phyloP scores from a whole-genome alignment of 2,797 vertebrate genomes.

The Rachycentron canadum region DNA sequence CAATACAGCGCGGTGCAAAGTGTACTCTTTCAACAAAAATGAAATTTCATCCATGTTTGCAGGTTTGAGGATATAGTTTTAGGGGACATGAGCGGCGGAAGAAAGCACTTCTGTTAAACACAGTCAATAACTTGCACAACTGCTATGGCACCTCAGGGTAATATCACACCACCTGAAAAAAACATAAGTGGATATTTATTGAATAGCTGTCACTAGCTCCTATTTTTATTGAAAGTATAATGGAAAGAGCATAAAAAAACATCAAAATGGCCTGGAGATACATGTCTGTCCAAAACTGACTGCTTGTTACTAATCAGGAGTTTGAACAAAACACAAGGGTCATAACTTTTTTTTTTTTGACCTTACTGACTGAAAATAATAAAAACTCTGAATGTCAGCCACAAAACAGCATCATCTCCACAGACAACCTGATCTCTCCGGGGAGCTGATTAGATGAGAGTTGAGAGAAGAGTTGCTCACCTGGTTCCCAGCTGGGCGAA shows the following conservation, averaged over 20 bases:
- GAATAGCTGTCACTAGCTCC: conserved; percentile 70
- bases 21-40: conserved; percentile 79
- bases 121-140: conserved; percentile 79
- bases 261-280: conserved; percentile 53
- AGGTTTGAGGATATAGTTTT: conserved; percentile 67
- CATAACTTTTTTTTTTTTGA: conserved; percentile 18
- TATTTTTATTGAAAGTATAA: conserved; percentile 65
- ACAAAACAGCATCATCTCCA: conserved; percentile 45
- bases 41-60: conserved; percentile 78
- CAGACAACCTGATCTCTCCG: conserved; percentile 53
- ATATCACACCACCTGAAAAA: conserved; percentile 77
- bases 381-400: conserved; percentile 54
- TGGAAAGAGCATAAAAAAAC: conserved; percentile 55
- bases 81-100: conserved; percentile 61
- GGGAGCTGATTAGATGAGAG: conserved; percentile 77
- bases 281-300: conserved; percentile 15
- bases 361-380: conserved; percentile 41
- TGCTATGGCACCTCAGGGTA: conserved; percentile 74
- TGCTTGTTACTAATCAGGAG: conserved; percentile 23
- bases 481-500: conserved; percentile 62
- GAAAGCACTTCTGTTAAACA: conserved; percentile 75
- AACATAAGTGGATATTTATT: conserved; percentile 82
- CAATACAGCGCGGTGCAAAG: conserved; percentile 44
- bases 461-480: conserved; percentile 63
- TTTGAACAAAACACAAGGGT: conserved; percentile 22